phyloP scores from a whole-genome alignment of 2,113 vertebrate genomes.

The Centropus unirufus region DNA sequence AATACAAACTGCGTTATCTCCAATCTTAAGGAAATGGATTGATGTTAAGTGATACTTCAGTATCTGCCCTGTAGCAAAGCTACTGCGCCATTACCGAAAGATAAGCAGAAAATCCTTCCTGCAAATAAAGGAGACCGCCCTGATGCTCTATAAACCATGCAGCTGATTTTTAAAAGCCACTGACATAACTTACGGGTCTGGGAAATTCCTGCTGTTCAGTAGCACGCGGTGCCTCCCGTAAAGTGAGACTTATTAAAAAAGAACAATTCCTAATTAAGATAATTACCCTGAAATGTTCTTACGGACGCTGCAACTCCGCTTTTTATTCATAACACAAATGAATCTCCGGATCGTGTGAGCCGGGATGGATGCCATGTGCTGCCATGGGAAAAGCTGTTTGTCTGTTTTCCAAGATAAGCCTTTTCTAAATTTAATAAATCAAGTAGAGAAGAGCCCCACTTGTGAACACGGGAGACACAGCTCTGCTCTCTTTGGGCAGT shows the following conservation, averaged over 20 bases:
- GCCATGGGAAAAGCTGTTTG: background rate
- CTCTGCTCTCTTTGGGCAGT: background rate
- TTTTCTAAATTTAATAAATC: background rate
- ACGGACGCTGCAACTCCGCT: background rate
- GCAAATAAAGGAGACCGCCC: constrained; percentile 42
- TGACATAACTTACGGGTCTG: background rate
- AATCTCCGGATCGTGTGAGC: background rate
- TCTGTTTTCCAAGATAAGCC: background rate
- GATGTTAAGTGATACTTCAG: constrained; percentile 76
- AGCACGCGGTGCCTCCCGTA: background rate
- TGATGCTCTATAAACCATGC: background rate
- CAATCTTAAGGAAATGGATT: constrained; percentile 76
- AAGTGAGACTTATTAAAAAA: background rate
- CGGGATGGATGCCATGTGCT: background rate
- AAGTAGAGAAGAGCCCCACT: background rate
- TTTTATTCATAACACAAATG: background rate
- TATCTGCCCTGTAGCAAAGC: constrained; percentile 68
- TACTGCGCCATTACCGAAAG: constrained; percentile 52
- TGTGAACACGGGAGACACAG: background rate
- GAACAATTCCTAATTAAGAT: background rate
- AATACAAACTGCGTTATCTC: constrained; percentile 71
- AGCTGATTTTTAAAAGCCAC: background rate
- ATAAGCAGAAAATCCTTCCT: constrained; percentile 73
- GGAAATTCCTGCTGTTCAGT: background rate
- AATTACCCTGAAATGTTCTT: background rate